A percentile compares a stretch with the other conserved stretches of the same genome.
These are phyloP conservation scores for Lepus oiostolus DNA, from an alignment of 2,797 vertebrate species.

Conservation along the genomic window DNA sequence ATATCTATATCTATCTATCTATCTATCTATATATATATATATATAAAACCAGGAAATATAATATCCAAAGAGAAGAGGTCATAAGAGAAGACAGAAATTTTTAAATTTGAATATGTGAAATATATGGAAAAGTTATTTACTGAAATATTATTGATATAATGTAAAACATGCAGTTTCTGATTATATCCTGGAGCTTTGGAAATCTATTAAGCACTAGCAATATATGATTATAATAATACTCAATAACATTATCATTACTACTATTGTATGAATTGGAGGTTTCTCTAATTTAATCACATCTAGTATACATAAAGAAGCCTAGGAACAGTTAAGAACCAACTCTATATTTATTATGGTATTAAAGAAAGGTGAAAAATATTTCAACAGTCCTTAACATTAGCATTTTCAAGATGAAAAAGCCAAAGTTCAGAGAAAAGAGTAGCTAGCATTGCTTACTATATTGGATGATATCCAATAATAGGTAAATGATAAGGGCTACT, in stretches of 20 bases:
- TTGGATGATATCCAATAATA: neutral
- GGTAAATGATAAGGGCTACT: neutral
- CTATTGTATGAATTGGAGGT: neutral
- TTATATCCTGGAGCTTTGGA: neutral
- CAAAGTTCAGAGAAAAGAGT: conserved; percentile 45
- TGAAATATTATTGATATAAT: neutral
- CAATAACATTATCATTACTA: neutral
- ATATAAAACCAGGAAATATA: conserved; percentile 23
- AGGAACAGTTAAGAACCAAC: neutral
- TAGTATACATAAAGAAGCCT: neutral
- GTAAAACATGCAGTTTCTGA: neutral
- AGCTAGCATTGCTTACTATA: neutral
- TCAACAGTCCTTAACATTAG: neutral
- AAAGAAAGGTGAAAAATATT: neutral
- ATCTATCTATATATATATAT: neutral
- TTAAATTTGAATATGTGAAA: neutral
- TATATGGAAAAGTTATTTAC: neutral
- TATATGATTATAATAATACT: neutral
- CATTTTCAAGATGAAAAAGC: neutral
- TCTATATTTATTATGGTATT: neutral
- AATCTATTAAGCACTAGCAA: neutral
- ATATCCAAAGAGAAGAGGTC: neutral
- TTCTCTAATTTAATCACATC: neutral
- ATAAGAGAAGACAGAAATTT: neutral
- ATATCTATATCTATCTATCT: too few relatives aligned